A percentile compares a stretch with the other conserved stretches of the same genome.
phyloP scores from a whole-genome alignment of 2,113 vertebrate species.

The Falco punctatus region DNA sequence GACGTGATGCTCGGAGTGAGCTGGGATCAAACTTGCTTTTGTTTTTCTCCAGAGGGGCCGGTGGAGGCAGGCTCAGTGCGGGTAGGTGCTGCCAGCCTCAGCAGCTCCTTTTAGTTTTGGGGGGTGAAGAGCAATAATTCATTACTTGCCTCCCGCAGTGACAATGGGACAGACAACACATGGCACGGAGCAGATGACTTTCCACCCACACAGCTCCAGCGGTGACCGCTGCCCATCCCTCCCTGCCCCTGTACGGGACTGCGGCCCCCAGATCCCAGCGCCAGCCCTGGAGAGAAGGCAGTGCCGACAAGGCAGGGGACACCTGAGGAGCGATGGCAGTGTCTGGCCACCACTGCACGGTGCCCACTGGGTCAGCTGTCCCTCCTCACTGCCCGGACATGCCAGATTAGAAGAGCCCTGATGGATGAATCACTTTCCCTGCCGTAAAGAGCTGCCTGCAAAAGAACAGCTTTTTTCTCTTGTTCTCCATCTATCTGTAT shows the following conservation, averaged over 20 bases:
- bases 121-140: background rate
- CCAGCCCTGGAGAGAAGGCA: background rate
- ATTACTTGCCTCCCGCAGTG: rapidly evolving
- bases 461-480: background rate
- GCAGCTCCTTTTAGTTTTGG: background rate
- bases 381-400: rapidly evolving
- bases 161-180: rapidly evolving
- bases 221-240: background rate
- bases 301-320: background rate
- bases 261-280: background rate
- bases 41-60: background rate
- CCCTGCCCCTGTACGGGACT: background rate
- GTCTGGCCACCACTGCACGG: background rate
- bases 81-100: background rate
- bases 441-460: background rate
- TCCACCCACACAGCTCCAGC: background rate
- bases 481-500: background rate
- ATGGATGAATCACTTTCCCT: constrained; percentile 1
- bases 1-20: rapidly evolving
- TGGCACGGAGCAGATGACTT: background rate
- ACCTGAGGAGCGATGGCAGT: background rate
- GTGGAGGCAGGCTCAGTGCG: background rate
- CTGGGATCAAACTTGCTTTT: background rate
- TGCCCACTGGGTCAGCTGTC: background rate
- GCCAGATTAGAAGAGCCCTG: background rate